Percentiles rank a stretch among this genome's conserved stretches.
Conservation (phyloP, 2,797 vertebrate species). For the Antennarius maculatus region DNA sequence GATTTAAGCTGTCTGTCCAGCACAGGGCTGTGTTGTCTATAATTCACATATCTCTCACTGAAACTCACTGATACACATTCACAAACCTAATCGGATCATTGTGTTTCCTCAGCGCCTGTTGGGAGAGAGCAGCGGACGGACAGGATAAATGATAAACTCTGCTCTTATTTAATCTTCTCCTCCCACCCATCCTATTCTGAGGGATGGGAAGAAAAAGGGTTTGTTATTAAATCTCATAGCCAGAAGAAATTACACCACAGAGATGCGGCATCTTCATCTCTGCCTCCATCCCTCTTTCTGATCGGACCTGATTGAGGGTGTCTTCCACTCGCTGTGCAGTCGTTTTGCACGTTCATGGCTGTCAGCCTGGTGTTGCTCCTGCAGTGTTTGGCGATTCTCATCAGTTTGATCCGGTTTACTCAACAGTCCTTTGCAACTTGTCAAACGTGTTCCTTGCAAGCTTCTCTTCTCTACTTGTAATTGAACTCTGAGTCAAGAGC, state of each 20-base stretch:
- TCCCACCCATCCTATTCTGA: conserved; percentile 24
- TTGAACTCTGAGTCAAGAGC: conserved; percentile 19
- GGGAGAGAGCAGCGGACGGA: conserved; percentile 31
- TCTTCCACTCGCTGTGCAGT: conserved; percentile 21
- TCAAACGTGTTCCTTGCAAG: neutral
- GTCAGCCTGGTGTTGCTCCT: conserved; percentile 1
- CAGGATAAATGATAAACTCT: conserved; percentile 58
- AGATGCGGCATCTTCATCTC: conserved; percentile 1
- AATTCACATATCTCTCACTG: conserved; percentile 27
- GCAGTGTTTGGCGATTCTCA: too few relatives aligned
- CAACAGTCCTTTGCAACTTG: neutral
- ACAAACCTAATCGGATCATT: conserved; percentile 56
- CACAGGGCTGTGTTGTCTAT: conserved; percentile 28
- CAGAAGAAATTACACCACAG: neutral
- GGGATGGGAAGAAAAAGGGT: neutral
- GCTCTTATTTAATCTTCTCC: conserved; percentile 56
- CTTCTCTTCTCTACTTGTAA: conserved; percentile 8
- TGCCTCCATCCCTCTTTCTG: conserved; percentile 11
- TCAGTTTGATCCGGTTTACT: neutral
- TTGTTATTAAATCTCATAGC: conserved; percentile 14
- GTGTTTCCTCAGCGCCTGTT: conserved; percentile 37
- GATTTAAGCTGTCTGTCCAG: conserved; percentile 40
- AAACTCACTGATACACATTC: conserved; percentile 18
- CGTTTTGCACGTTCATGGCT: neutral
- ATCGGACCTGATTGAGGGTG: conserved; percentile 24